A percentile compares a stretch with the other conserved stretches of the same genome.
These are phyloP conservation scores for Lutjanus argentimaculatus DNA, from an alignment of 2,797 vertebrate genomes.

Conservation along the genomic window DNA sequence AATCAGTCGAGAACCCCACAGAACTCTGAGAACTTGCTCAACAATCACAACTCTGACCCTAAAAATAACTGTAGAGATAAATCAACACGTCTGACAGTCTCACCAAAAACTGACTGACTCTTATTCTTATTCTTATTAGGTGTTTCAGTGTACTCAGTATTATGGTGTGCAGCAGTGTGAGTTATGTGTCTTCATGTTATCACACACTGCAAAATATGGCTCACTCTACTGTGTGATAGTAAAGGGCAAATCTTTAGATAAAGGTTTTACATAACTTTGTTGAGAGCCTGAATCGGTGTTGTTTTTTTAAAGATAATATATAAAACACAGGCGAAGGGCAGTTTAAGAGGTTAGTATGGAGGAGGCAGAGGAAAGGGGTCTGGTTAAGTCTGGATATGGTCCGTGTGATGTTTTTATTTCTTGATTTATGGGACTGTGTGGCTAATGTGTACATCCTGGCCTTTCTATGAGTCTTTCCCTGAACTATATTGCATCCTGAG, in stretches of 20 bases:
- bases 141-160: background rate
- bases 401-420: conserved; percentile 50
- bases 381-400: conserved; percentile 9
- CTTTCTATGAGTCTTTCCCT: conserved; percentile 29
- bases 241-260: conserved; percentile 25
- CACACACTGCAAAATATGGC: background rate
- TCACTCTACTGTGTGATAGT: background rate
- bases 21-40: too few relatives aligned
- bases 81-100: background rate
- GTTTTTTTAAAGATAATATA: conserved; percentile 28
- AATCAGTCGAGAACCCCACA: too few relatives aligned
- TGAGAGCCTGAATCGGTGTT: background rate
- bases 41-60: too few relatives aligned
- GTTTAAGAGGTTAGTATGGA: conserved; percentile 18
- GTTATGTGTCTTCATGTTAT: conserved; percentile 14
- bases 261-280: conserved; percentile 41
- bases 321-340: conserved; percentile 10
- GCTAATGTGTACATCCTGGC: conserved; percentile 46
- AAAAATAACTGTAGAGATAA: background rate
- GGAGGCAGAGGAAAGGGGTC: conserved; percentile 11
- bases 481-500: conserved; percentile 42
- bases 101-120: background rate
- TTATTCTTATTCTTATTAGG: too few relatives aligned
- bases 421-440: conserved; percentile 53
- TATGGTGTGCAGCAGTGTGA: background rate